Percentiles rank a stretch among this genome's conserved stretches.
These are phyloP conservation scores for Petrolisthes cinctipes DNA, from an alignment of 2,888 invertebrate species.

Conservation along the genomic window DNA sequence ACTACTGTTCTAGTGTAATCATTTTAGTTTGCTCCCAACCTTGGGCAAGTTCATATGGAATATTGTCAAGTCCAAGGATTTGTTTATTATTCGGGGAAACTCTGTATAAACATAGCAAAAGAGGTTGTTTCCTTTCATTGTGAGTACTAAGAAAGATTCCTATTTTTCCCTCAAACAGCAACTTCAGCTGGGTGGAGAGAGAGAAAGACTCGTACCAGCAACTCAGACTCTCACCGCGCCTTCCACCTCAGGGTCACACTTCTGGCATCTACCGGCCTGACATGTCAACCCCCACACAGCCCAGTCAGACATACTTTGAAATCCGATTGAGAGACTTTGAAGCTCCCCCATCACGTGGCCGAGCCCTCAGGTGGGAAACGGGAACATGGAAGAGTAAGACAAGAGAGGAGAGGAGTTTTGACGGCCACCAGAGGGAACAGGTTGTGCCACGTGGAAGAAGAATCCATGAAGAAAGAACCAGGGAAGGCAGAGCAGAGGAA, in stretches of 20 bases:
- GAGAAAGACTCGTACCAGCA: conserved; percentile 20
- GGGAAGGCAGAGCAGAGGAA: too few relatives aligned
- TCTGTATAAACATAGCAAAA: not conserved
- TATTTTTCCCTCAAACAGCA: conserved; percentile 4
- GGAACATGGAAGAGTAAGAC: not conserved
- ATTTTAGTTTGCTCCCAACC: too few relatives aligned
- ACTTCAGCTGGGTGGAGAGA: conserved; percentile 49
- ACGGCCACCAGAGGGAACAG: not conserved
- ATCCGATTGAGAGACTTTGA: conserved; percentile 23
- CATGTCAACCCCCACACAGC: not conserved
- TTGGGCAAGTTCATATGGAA: too few relatives aligned
- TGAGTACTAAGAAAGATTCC: not conserved
- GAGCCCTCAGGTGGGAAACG: conserved; percentile 11
- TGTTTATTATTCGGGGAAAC: not conserved
- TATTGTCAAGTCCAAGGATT: not conserved
- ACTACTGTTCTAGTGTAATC: too few relatives aligned
- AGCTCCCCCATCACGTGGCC: conserved; percentile 26
- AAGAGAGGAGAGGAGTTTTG: not conserved
- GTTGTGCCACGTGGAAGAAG: not conserved
- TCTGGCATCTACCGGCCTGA: conserved; percentile 19
- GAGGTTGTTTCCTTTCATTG: not conserved
- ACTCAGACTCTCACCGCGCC: conserved; percentile 19
- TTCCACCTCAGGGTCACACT: conserved; percentile 19
- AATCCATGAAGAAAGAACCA: not conserved
- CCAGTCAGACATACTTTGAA: conserved; percentile 44